Evolutionary conservation across 2,113 vertebrate genomes (phyloP), one percentile per base, ranked within the genome.

Genomic region (Crotalus viridis): DNA sequence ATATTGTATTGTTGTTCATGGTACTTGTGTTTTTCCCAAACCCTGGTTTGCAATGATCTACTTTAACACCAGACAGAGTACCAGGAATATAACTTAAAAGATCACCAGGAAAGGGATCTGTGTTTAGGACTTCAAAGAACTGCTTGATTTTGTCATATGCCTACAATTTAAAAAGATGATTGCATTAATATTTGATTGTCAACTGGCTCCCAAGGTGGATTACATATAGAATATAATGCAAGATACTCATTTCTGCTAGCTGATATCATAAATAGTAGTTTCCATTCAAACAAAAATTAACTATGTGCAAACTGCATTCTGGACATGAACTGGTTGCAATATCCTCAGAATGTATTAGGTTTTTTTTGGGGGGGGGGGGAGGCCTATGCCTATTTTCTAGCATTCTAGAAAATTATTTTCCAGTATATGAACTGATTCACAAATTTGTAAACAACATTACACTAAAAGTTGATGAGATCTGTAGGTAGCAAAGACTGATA

Each of bases 41-140:
- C 10, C 95, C 95, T 89, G 95, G 95, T 93, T 92, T 95, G 91
- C 95, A 95, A 61, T 95, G 95, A 85, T 95, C 95, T 54, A 91
- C 90, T 87, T 93, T 95, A 54, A 86, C 85, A 74, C 89, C 93
- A 92, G 88, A 90, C 15, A 95, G 85, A 48, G 91, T 93, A 19
- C 93, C 92, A 74, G 64, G 69, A 88, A 94, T 6, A 21, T 94
- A 95, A 81, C 56, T 56, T 59, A 92, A 90, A 54, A 90, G 33
- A 54, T 56, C 56, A 89, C 28, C 39, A n/a, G 54, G 85, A 85
- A 87, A 88, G 28, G 91, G 88, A 26, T 61, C 89, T 43, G 43
- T 81, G 39, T 69, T 81, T 43, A 81, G 43, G 56, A 33, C 59
- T 86, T 94, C 93, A 90, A 95, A 90, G 56, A 93, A 94, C 22